These are phyloP conservation scores for Drosophila littoralis DNA, from an alignment of 1,140 invertebrate species.

Conservation along the genomic window DNA sequence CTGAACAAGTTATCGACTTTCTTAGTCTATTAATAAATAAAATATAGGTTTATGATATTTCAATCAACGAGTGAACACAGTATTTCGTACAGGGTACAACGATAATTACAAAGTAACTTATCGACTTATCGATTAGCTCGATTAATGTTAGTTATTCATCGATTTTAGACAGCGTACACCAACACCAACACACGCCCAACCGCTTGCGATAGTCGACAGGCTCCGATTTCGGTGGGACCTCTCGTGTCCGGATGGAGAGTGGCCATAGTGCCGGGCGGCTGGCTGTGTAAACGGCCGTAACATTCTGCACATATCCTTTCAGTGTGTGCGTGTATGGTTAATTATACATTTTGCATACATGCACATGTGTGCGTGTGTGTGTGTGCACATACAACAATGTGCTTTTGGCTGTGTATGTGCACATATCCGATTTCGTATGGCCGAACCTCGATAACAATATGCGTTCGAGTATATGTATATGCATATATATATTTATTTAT, in stretches of 20 bases:
- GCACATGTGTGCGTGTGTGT: slow-evolving; percentile 10
- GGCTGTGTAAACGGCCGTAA: slow-evolving; percentile 74
- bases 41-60: neutral
- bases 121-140: neutral
- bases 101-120: too few relatives aligned
- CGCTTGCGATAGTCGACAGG: neutral
- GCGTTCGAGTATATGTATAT: slow-evolving; percentile 62
- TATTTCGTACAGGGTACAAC: too few relatives aligned
- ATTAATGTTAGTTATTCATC: neutral
- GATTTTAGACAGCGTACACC: too few relatives aligned
- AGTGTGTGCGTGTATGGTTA: slow-evolving; percentile 64
- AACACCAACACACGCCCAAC: neutral
- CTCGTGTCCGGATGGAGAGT: slow-evolving; percentile 34
- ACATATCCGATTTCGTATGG: slow-evolving; percentile 68
- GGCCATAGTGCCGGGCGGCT: slow-evolving; percentile 58
- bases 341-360: slow-evolving; percentile 74
- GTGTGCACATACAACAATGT: neutral
- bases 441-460: slow-evolving; percentile 68
- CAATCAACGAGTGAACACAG: too few relatives aligned
- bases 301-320: slow-evolving; percentile 60
- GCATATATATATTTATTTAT: neutral
- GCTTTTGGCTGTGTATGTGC: slow-evolving; percentile 33
- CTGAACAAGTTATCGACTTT: too few relatives aligned
- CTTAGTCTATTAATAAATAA: too few relatives aligned
- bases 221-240: neutral